phyloP scores from a whole-genome alignment of 2,113 vertebrate species.

The Anthoscopus minutus region DNA sequence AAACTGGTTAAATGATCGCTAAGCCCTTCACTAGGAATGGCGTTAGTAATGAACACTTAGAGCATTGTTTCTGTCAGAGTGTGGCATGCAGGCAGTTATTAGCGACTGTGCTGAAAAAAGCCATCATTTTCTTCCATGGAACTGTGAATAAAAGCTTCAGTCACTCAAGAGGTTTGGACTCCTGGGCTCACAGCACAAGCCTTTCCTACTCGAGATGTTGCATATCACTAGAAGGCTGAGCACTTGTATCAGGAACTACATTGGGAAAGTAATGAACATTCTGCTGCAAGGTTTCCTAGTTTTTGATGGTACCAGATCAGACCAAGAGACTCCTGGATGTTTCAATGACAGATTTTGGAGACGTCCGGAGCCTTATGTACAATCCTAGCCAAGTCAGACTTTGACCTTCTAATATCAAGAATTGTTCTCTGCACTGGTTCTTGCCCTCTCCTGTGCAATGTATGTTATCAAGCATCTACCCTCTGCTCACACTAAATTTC shows the following conservation, averaged over 20 bases:
- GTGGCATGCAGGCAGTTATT: background rate
- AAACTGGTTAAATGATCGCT: background rate
- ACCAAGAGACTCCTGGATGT: background rate
- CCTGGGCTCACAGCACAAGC: background rate
- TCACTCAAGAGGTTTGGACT: background rate
- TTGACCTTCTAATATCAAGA: background rate
- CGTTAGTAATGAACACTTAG: background rate
- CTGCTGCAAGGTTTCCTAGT: background rate
- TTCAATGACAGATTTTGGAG: background rate
- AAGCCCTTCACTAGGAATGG: background rate
- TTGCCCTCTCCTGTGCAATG: background rate
- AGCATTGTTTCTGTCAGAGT: background rate
- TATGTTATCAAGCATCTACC: background rate
- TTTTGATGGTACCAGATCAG: background rate
- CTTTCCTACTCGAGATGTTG: background rate
- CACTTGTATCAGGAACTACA: background rate
- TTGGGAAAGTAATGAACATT: background rate
- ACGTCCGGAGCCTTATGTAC: background rate
- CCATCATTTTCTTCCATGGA: background rate
- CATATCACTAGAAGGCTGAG: background rate
- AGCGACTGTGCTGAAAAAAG: background rate
- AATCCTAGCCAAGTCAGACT: background rate
- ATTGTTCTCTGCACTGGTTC: background rate
- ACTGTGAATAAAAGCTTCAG: background rate
- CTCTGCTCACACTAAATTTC: background rate